phyloP scores from a whole-genome alignment of 2,113 vertebrate species.

The Pelecanus crispus region DNA sequence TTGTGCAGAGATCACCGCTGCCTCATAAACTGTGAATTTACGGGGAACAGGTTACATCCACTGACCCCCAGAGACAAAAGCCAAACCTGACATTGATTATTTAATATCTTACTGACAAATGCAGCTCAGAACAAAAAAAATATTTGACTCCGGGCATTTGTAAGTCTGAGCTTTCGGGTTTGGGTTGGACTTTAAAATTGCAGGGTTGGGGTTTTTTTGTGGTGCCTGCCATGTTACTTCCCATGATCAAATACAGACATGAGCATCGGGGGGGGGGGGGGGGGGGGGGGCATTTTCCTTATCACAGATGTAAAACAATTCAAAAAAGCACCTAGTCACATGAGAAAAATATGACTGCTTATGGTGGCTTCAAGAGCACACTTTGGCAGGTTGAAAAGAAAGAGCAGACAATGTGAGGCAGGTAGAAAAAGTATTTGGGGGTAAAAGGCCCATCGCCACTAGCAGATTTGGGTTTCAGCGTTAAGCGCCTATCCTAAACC shows the following conservation, averaged over 20 bases:
- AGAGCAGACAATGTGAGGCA: neutral
- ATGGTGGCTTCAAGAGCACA: neutral
- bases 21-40: constrained; percentile 51
- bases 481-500: neutral
- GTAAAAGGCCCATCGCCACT: neutral
- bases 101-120: constrained; percentile 43
- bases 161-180: neutral
- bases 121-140: neutral
- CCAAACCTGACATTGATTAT: constrained; percentile 12
- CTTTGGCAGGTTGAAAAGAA: neutral
- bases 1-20: neutral
- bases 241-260: neutral
- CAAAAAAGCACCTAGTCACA: neutral
- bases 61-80: constrained; percentile 47
- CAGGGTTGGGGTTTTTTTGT: neutral
- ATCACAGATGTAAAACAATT: neutral
- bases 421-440: neutral
- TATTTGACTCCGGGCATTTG: neutral
- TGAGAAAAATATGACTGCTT: neutral
- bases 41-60: constrained; percentile 28
- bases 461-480: neutral
- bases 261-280: neutral
- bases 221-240: neutral
- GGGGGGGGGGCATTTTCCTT: neutral
- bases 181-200: neutral